These are phyloP conservation scores for Lagodon rhomboides DNA, from an alignment of 2,797 vertebrate genomes.

Conservation along the genomic window DNA sequence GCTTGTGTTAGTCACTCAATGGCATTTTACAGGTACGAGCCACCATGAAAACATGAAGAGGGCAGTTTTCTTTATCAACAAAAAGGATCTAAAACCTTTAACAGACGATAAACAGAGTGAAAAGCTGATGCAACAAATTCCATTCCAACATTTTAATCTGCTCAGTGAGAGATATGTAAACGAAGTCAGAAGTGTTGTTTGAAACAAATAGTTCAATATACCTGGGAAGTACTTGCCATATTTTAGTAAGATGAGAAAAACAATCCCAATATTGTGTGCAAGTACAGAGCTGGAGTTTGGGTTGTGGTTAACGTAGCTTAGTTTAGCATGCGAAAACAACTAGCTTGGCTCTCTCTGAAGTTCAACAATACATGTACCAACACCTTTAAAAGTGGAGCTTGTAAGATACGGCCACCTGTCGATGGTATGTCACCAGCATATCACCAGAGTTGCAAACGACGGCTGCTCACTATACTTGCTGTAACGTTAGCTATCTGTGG, in stretches of 20 bases:
- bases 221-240: background rate
- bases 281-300: background rate
- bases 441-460: too few species aligned
- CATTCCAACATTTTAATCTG: background rate
- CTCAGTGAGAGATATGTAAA: background rate
- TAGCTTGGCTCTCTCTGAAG: background rate
- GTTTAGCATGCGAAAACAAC: background rate
- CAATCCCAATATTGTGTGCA: too few species aligned
- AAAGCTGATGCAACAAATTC: background rate
- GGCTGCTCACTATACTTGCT: too few species aligned
- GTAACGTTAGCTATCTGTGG: too few species aligned
- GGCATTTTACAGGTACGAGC: background rate
- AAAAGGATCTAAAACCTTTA: background rate
- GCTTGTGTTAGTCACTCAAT: conserved; percentile 9
- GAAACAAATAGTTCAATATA: background rate
- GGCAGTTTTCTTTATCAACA: background rate
- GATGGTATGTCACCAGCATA: too few species aligned
- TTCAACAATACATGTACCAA: background rate
- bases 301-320: conserved; percentile 13
- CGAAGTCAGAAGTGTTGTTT: background rate
- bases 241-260: background rate
- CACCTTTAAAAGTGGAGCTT: too few species aligned
- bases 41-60: background rate
- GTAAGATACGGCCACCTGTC: too few species aligned
- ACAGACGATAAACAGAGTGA: background rate